Conservation (phyloP, 1,140 invertebrate genomes). For the Papilio polyxenes region DNA sequence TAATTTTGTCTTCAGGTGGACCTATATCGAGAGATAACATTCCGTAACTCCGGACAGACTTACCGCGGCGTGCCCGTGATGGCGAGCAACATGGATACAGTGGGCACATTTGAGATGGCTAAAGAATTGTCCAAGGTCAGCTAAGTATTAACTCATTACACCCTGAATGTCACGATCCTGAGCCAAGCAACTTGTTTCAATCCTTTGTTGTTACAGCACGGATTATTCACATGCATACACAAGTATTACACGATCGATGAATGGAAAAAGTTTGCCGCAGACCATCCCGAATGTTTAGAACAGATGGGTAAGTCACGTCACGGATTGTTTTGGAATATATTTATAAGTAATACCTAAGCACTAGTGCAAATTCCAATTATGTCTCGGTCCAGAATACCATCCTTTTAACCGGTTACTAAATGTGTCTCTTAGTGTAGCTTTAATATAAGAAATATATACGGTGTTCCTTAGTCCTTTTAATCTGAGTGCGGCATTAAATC, state of each 20-base stretch:
- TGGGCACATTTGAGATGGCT: slow-evolving; percentile 98
- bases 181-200: background rate
- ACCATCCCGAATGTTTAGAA: slow-evolving; percentile 86
- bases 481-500: background rate
- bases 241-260: slow-evolving; percentile 94
- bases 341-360: too few species aligned
- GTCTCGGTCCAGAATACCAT: too few species aligned
- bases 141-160: background rate
- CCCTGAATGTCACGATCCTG: too few species aligned
- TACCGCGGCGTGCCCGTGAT: slow-evolving; percentile 95
- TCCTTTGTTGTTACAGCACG: slow-evolving; percentile 83
- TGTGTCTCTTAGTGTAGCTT: too few species aligned
- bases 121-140: slow-evolving; percentile 89
- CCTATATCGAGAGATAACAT: slow-evolving; percentile 89
- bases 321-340: background rate
- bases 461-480: background rate
- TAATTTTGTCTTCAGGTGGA: slow-evolving; percentile 87
- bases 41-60: slow-evolving; percentile 92
- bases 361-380: too few species aligned
- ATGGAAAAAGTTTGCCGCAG: slow-evolving; percentile 90
- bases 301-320: slow-evolving; percentile 81
- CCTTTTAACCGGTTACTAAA: too few species aligned
- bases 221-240: slow-evolving; percentile 94
- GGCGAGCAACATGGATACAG: slow-evolving; percentile 98
- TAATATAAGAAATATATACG: too few species aligned